Evolutionary conservation across 2,797 vertebrate species (phyloP), one percentile per base, ranked within the genome.

Genomic region (Erethizon dorsatum): DNA sequence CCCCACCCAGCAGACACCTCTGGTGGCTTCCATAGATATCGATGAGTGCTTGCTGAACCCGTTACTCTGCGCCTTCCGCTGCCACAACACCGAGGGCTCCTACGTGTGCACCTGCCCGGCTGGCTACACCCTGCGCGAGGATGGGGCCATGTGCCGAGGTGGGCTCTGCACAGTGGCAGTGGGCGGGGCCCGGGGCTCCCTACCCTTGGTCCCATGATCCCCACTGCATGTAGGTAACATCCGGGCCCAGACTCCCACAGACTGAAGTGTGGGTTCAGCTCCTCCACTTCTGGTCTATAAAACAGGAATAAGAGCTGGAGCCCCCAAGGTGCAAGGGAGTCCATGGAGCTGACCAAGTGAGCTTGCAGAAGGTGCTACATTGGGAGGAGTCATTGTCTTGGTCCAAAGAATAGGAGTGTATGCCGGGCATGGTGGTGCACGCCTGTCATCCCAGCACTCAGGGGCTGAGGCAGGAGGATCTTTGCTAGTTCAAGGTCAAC

Each of bases 131-230:
- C 99, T 99, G 97, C 97, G 99, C 31, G 99, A 99, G 0, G 99
- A 99, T 94, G 98, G 99, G 28, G 99, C 99, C 95, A 99, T 99
- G 99, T 99, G 99, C 98, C 98, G 99, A 99, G 99, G 99, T 99
- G 97, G 98, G 92, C 28, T 1, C 2, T 0, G 0, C 37, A 1
- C 3, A 3, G 56, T 13, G 31, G 47, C 1, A 0, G 2, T 37
- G 54, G 91, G 47, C 10, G 52, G 83, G 67, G 50, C 6, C 5
- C 9, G 1, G 33, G 73, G 6, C 15, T n/a, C 26, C 37, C 18
- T 9, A 1, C 0, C 45, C 18, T 4, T 2, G 0, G 31, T 41
- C 37, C 61, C 9, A 0, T 80, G 20, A 11, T 75, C 37, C 67
- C 37, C 50, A 33, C 6, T 37, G 15, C 17, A 0, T 20, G 22